Percentiles rank a stretch among this genome's conserved stretches.
Conservation (phyloP, 2,113 vertebrate genomes). For the Bettongia penicillata region DNA sequence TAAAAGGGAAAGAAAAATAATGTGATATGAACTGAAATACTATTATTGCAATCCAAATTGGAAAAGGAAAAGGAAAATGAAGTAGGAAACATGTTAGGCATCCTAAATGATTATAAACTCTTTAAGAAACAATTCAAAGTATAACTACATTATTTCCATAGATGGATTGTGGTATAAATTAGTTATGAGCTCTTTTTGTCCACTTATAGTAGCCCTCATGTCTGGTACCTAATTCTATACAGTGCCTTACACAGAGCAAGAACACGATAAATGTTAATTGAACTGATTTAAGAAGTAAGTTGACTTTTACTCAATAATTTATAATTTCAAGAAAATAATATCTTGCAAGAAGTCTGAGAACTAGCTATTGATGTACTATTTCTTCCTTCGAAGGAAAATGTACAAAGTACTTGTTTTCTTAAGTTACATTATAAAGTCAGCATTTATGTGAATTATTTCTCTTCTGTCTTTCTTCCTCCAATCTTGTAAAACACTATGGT, state of each 20-base stretch:
- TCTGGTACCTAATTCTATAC: not conserved
- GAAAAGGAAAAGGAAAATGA: slow-evolving; percentile 37
- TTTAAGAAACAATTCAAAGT: not conserved
- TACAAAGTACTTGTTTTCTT: not conserved
- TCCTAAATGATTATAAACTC: slow-evolving; percentile 24
- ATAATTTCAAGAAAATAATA: not conserved
- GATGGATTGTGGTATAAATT: not conserved
- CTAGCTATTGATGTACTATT: not conserved
- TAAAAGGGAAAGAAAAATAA: not conserved
- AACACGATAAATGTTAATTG: not conserved
- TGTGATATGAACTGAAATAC: slow-evolving; percentile 1
- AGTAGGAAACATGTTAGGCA: slow-evolving; percentile 13
- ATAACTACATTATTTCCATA: slow-evolving; percentile 33
- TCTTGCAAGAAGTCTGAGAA: not conserved
- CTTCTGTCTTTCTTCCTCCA: not conserved
- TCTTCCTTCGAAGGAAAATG: not conserved
- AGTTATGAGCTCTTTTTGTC: not conserved
- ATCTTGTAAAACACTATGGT: not conserved
- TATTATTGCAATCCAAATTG: slow-evolving; percentile 24
- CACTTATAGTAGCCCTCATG: not conserved
- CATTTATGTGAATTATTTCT: not conserved
- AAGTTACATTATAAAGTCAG: not conserved
- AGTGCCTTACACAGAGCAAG: not conserved
- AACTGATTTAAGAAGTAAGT: not conserved
- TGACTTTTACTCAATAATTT: not conserved